Conservation (phyloP, 1,140 invertebrate species). For the Lepidurus packardi region DNA sequence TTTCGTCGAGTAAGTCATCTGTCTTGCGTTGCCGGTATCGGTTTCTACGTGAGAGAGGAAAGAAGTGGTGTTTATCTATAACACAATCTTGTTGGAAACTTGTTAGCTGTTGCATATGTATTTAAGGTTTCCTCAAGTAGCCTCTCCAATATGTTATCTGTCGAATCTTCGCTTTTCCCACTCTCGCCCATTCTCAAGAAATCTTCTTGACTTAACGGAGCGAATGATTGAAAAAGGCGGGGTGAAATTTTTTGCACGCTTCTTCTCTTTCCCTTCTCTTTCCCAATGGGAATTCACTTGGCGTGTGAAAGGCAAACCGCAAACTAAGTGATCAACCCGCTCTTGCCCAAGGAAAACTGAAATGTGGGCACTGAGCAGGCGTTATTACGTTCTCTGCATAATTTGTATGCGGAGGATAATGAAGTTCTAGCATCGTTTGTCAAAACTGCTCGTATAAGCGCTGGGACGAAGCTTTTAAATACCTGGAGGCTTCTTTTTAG, state of each 20-base stretch:
- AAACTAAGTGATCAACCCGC: not conserved
- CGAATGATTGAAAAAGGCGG: slow-evolving; percentile 4
- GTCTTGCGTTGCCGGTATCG: not conserved
- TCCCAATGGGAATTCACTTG: not conserved
- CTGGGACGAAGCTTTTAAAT: not conserved
- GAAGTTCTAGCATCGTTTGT: slow-evolving; percentile 9
- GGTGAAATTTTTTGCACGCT: not conserved
- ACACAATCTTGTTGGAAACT: slow-evolving; percentile 17
- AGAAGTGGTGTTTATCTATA: not conserved
- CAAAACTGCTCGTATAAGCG: not conserved
- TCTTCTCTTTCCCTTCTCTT: not conserved
- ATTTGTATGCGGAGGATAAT: not conserved
- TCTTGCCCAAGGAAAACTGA: not conserved
- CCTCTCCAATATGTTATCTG: not conserved
- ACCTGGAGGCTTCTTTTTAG: not conserved
- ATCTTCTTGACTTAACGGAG: not conserved
- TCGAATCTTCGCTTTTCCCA: not conserved
- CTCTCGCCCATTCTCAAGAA: not conserved
- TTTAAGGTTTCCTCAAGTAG: not conserved
- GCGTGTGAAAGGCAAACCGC: not conserved
- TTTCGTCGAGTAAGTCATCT: not conserved
- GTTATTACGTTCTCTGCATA: not conserved
- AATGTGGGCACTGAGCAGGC: not conserved
- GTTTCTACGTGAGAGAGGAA: not conserved
- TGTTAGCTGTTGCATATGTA: slow-evolving; percentile 19